These are phyloP conservation scores for Poeciliopsis turrubarensis DNA, from an alignment of 2,113 vertebrate species.

Conservation along the genomic window DNA sequence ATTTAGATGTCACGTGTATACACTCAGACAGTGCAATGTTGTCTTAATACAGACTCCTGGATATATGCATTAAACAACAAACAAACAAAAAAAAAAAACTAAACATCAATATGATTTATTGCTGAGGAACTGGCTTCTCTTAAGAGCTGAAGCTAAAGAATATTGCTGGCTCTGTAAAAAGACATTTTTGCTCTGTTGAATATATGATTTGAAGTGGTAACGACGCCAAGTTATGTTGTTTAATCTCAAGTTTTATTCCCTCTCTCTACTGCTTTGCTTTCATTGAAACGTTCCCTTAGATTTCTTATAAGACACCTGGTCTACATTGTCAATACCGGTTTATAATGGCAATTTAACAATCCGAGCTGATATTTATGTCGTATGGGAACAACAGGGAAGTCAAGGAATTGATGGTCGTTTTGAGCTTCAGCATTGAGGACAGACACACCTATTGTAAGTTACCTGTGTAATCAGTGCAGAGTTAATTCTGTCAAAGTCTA, in stretches of 20 bases:
- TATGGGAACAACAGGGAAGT: background rate
- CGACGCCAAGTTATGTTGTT: constrained; percentile 7
- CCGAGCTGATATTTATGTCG: background rate
- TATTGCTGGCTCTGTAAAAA: constrained; percentile 53
- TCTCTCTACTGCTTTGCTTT: background rate
- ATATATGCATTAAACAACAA: constrained; percentile 30
- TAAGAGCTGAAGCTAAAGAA: constrained; percentile 45
- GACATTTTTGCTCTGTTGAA: constrained; percentile 34
- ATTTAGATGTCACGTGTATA: constrained; percentile 52
- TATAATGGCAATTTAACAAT: background rate
- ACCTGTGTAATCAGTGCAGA: background rate
- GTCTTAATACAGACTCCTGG: constrained; percentile 21
- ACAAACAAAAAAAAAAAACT: constrained; percentile 57
- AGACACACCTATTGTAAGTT: background rate
- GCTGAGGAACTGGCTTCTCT: constrained; percentile 39
- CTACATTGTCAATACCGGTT: too few relatives aligned
- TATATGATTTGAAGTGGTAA: constrained; percentile 20
- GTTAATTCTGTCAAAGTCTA: background rate
- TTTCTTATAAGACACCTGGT: background rate
- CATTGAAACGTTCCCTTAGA: background rate
- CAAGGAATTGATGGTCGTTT: background rate
- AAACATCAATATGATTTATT: constrained; percentile 61
- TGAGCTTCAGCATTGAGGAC: background rate
- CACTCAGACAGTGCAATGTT: constrained; percentile 15
- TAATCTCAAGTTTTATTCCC: background rate